A percentile compares a stretch with the other conserved stretches of the same genome.
Evolutionary conservation across 2,888 invertebrate genomes (phyloP).

Genomic region (Agrochola circellaris): DNA sequence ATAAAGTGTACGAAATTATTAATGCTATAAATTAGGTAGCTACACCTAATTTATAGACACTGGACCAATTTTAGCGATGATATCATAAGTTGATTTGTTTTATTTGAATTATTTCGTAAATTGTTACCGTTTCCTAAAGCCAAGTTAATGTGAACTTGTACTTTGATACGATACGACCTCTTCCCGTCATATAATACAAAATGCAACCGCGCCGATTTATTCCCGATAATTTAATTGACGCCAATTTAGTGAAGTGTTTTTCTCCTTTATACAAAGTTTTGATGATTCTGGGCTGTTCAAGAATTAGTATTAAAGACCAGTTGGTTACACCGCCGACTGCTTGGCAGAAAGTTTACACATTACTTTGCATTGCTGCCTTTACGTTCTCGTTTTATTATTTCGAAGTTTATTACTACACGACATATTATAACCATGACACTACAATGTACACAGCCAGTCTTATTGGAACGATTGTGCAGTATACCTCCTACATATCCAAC

Average conservation of each 20-base stretch:
- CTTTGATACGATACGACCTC: constrained; percentile 11
- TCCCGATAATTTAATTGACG: constrained; percentile 15
- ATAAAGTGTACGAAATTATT: no score
- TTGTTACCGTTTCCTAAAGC: constrained; percentile 1
- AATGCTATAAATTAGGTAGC: no score
- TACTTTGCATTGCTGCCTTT: constrained; percentile 61
- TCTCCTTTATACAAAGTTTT: constrained; percentile 63
- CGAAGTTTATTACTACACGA: constrained; percentile 55
- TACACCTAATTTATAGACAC: background rate
- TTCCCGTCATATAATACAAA: background rate
- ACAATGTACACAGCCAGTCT: constrained; percentile 48
- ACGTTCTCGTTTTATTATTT: constrained; percentile 59
- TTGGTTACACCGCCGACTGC: constrained; percentile 46
- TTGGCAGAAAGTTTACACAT: constrained; percentile 67
- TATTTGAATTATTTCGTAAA: background rate
- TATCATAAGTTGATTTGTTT: constrained; percentile 6
- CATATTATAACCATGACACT: constrained; percentile 46
- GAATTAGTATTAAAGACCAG: constrained; percentile 65
- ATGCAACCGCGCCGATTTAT: constrained; percentile 13
- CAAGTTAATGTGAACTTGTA: constrained; percentile 6
- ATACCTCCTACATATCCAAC: constrained; percentile 60
- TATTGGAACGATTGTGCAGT: constrained; percentile 53
- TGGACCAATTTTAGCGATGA: constrained; percentile 27
- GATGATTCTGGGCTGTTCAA: constrained; percentile 64
- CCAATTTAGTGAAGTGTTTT: constrained; percentile 66